Evolutionary conservation across 2,888 invertebrate genomes (phyloP), one percentile per base, ranked within the genome.

Genomic region (Trissolcus japonicus): DNA sequence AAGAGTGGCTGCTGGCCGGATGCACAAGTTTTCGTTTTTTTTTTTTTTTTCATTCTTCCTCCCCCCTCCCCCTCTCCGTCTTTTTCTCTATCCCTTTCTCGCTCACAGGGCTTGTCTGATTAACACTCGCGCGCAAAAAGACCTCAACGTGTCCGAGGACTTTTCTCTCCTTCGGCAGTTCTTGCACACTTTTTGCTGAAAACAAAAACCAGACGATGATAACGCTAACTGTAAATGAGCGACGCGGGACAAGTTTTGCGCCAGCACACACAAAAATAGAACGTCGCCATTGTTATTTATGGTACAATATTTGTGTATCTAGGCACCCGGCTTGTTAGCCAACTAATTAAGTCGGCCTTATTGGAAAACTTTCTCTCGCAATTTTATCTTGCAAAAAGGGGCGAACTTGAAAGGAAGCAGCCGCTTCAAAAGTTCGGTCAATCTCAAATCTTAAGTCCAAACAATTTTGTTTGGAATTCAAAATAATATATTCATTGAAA

Each of bases 81-180:
- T 35, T 19, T 17, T 35, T 51, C 19, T n/a, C 35, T 4, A 29
- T 48, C 9, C 11, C 21, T 13, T 51, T 19, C 3, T 48, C 59
- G 40, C 29, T 6, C 6, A 25, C 35, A 6, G 14, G 80, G 72
- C 77, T 51, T 68, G 79, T 81, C 80, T 61, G 81, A 82, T 82
- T 80, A 80, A 78, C 78, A 67, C 73, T 55, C 46, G 53, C 48
- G 55, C 71, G 59, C 62, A 59, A 63, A 71, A 29, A 53, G 63
- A 71, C 62, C 71, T 71, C 57, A 57, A 60, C 56, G 56, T 51
- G 50, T 54, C 55, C 54, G 54, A 56, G 35, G 55, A 19, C 40
- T 57, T 55, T 63, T 72, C 63, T 63, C 63, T 72, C 43, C 53
- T 72, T 69, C 69, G 62, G 69, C 68, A 46, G 43, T 60, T 59